These are phyloP conservation scores for Canis aureus DNA, from an alignment of 2,113 vertebrate genomes.

Conservation along the genomic window DNA sequence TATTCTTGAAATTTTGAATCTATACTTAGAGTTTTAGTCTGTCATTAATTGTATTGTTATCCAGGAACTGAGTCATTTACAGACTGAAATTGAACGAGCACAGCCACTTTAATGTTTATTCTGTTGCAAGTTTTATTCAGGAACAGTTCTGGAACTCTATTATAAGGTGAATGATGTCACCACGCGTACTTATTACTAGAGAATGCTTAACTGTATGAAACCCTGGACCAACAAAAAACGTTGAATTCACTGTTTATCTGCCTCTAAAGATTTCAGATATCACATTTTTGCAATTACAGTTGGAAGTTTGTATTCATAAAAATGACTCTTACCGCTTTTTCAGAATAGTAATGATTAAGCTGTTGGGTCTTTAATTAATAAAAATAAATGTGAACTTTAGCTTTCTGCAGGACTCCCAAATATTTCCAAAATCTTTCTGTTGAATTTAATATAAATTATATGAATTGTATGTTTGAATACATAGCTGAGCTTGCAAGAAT, in stretches of 20 bases:
- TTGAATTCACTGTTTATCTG: not conserved
- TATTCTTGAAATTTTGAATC: constrained; percentile 23
- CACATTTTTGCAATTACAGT: not conserved
- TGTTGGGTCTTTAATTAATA: not conserved
- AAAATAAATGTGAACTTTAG: not conserved
- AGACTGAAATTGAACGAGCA: not conserved
- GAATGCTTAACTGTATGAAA: not conserved
- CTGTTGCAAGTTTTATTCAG: not conserved
- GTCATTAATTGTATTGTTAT: not conserved
- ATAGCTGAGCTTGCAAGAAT: not conserved
- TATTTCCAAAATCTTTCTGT: not conserved
- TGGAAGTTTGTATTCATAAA: not conserved
- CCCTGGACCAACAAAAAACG: not conserved
- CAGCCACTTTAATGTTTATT: not conserved
- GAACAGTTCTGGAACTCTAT: not conserved
- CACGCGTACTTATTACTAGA: not conserved
- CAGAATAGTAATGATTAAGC: not conserved
- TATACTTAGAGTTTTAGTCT: not conserved
- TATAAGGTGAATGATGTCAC: too few species aligned
- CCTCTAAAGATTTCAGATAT: not conserved
- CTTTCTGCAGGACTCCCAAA: not conserved
- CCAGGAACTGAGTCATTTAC: not conserved
- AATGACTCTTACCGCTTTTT: not conserved
- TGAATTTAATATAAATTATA: not conserved
- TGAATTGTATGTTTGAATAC: not conserved